Percentiles rank a stretch among this genome's conserved stretches.
Evolutionary conservation across 1,140 invertebrate genomes (phyloP).

Genomic region (Sitodiplosis mosellana): DNA sequence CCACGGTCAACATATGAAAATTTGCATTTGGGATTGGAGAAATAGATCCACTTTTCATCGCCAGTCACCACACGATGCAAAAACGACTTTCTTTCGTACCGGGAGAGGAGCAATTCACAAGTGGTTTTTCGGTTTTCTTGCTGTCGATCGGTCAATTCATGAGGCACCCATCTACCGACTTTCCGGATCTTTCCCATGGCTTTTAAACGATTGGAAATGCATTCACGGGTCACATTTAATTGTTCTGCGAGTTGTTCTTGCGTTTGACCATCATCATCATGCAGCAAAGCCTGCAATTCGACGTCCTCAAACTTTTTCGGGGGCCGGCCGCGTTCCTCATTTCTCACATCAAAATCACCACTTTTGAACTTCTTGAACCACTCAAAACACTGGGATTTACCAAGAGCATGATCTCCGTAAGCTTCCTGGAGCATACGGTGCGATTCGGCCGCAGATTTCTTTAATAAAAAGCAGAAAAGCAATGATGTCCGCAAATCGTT

Average conservation of each 20-base stretch:
- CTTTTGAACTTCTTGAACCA: constrained; percentile 11
- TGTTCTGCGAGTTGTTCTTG: too few species aligned
- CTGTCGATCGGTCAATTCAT: constrained; percentile 10
- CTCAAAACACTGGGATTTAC: constrained; percentile 6
- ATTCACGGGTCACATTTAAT: constrained; percentile 4
- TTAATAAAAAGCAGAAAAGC: constrained; percentile 7
- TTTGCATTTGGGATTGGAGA: constrained; percentile 11
- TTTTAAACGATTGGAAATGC: constrained; percentile 6
- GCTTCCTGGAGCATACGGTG: constrained; percentile 6
- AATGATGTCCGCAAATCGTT: constrained; percentile 9
- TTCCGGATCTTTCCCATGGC: constrained; percentile 11
- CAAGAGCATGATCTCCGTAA: constrained; percentile 10
- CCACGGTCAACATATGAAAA: constrained; percentile 7
- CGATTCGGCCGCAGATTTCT: constrained; percentile 8
- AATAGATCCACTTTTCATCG: constrained; percentile 14
- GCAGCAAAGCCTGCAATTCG: constrained; percentile 11
- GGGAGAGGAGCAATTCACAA: constrained; percentile 6
- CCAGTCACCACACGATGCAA: constrained; percentile 8
- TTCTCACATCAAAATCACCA: constrained; percentile 8
- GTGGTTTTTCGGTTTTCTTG: constrained; percentile 6
- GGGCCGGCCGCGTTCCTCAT: constrained; percentile 8
- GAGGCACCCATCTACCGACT: constrained; percentile 9
- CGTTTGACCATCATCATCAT: too few species aligned
- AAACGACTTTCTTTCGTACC: constrained; percentile 4
- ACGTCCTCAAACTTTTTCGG: constrained; percentile 10